Base-by-base conservation (phyloP, 2,797 vertebrate genomes). In the Ptychadena robeensis region DNA sequence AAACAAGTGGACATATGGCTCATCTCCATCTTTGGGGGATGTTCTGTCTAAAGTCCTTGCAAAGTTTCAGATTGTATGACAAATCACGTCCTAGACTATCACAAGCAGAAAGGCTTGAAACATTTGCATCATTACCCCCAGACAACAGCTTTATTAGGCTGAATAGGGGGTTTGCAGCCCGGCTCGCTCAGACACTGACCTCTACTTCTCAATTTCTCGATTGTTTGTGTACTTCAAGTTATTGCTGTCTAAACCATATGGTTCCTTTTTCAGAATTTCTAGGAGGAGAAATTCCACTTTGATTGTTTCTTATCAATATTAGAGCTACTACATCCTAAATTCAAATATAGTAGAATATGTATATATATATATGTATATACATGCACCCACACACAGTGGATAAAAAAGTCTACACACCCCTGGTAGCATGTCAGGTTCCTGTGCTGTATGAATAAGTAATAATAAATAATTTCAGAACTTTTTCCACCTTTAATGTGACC, bases 41-140 rank as follows among this genome's bases (percentile, higher is more conserved):
- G 80, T 89, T 88, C 88, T 81, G 87, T 87, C 89, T 87, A 87
- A 88, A 90, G 92, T 92, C 92, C 93, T 95, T 93, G 93, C 95
- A 95, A 96, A 96, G 94, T 96, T 96, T 95, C 94, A 92, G 93
- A 96, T 95, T 96, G 94, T 96, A 95, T 96, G 96, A 96, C 95
- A 96, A 95, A 96, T 96, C 96, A 96, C 94, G 95, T 95, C 93
- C 92, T 89, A 91, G 91, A 91, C 89, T 89, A 90, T 88, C 83
- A 14, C 80, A 31, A 79, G 48, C 59, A 89, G 83, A 90, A 91
- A 89, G 88, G 87, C 86, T 86, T 32, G 9, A 70, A 82, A 86
- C 88, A 85, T 90, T 88, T 91, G 92, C 90, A 90, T 92, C 92
- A 93, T 93, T 93, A 92, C 90, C 91, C 91, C 91, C 93, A 95